Evolutionary conservation across 2,888 invertebrate genomes (phyloP).

Genomic region (Pelosia muscerda): DNA sequence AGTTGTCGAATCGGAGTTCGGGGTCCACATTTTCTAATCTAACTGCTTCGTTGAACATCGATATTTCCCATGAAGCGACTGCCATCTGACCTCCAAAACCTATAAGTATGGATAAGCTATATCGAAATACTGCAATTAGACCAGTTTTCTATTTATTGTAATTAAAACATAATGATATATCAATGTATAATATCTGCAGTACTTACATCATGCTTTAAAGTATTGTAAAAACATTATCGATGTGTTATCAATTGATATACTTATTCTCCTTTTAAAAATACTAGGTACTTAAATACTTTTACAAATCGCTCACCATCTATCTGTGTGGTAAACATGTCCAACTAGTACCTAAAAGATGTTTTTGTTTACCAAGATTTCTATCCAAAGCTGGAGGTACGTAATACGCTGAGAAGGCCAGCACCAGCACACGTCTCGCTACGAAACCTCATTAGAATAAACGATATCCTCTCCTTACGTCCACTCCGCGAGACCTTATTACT

Average conservation of each 20-base stretch:
- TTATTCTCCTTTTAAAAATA: neutral
- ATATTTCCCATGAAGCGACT: no score
- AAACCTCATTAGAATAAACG: slow-evolving; percentile 87
- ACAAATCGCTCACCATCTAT: neutral
- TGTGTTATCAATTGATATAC: neutral
- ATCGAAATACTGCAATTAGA: no score
- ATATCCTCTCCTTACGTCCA: slow-evolving; percentile 86
- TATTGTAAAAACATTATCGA: no score
- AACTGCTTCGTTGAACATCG: no score
- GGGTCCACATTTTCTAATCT: no score
- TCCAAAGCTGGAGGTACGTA: slow-evolving; percentile 58
- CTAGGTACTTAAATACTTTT: neutral
- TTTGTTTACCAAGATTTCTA: slow-evolving; percentile 53
- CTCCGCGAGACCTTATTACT: slow-evolving; percentile 85
- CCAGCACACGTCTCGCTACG: slow-evolving; percentile 65
- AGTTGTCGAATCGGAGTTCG: no score
- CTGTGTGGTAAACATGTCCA: slow-evolving; percentile 14
- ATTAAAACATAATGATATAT: no score
- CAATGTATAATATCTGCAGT: no score
- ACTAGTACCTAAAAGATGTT: slow-evolving; percentile 44
- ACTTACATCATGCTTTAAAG: no score
- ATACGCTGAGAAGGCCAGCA: slow-evolving; percentile 58
- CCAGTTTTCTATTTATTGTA: no score
- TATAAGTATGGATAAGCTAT: no score
- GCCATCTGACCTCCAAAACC: no score